Percentiles rank a stretch among this genome's conserved stretches.
Evolutionary conservation across 2,888 invertebrate species (phyloP).

Genomic region (Saturnia pavonia): DNA sequence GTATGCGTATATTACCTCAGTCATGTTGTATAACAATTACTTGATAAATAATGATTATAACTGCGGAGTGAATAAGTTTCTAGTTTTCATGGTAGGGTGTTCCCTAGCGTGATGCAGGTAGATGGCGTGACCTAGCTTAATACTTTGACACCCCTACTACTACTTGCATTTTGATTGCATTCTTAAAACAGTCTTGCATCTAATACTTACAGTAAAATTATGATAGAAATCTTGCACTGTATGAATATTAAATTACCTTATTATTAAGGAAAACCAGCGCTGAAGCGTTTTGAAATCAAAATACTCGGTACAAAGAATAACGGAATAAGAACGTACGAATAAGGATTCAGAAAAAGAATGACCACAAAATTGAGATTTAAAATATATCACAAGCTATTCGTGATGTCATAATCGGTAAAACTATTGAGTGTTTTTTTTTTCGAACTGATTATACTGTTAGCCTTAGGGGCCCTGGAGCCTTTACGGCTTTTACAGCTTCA

Average conservation of each 20-base stretch:
- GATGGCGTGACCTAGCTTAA: slow-evolving; percentile 57
- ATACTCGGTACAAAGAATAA: not conserved
- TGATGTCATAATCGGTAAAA: too few species aligned
- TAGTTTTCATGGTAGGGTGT: slow-evolving; percentile 39
- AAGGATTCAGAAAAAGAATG: not conserved
- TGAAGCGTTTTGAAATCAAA: not conserved
- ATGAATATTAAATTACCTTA: slow-evolving; percentile 18
- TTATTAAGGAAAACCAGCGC: not conserved
- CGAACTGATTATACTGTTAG: too few species aligned
- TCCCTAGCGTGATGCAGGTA: slow-evolving; percentile 47
- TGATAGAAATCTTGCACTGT: slow-evolving; percentile 21
- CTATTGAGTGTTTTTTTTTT: too few species aligned
- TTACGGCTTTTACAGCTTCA: too few species aligned
- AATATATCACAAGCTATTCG: too few species aligned
- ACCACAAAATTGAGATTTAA: not conserved
- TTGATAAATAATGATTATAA: not conserved
- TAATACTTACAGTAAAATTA: slow-evolving; percentile 21
- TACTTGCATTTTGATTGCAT: slow-evolving; percentile 51
- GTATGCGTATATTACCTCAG: too few species aligned
- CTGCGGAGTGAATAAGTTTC: not conserved
- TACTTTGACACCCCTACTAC: slow-evolving; percentile 52
- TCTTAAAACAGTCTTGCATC: slow-evolving; percentile 31
- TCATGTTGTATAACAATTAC: not conserved
- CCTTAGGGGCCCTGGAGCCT: too few species aligned
- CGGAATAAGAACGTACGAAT: not conserved